These are phyloP conservation scores for Oxytorus armatus DNA, from an alignment of 2,888 invertebrate species.

Conservation along the genomic window DNA sequence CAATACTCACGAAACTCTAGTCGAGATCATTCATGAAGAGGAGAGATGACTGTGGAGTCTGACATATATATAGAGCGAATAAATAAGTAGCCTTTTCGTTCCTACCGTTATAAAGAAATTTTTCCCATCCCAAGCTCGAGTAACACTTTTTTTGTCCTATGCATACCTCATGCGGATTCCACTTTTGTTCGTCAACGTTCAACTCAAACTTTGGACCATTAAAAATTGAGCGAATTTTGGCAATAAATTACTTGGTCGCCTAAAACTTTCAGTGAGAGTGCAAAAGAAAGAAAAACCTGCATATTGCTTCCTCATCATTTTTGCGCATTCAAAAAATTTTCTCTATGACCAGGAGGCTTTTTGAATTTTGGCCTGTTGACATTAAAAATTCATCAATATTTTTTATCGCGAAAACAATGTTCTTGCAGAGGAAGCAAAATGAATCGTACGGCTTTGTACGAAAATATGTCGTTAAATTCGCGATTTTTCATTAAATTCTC, in stretches of 20 bases:
- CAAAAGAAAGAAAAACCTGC: too few species aligned
- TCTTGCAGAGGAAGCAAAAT: too few species aligned
- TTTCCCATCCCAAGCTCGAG: constrained; percentile 24
- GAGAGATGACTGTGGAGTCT: constrained; percentile 45
- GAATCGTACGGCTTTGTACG: too few species aligned
- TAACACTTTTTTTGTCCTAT: constrained; percentile 4
- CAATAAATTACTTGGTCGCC: neutral
- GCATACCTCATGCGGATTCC: neutral
- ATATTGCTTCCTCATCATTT: too few species aligned
- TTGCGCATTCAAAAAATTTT: too few species aligned
- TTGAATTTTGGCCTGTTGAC: too few species aligned
- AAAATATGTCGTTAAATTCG: too few species aligned
- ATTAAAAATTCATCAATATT: too few species aligned
- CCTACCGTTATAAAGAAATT: constrained; percentile 29
- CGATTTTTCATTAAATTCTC: too few species aligned
- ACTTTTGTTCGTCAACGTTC: too few species aligned
- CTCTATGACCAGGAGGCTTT: too few species aligned
- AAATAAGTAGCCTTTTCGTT: constrained; percentile 38
- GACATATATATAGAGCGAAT: constrained; percentile 7
- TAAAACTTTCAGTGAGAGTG: neutral
- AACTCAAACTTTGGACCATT: neutral
- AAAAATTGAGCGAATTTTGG: neutral
- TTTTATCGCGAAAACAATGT: too few species aligned
- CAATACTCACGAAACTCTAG: constrained; percentile 19
- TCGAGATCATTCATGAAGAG: constrained; percentile 61